Evolutionary conservation across 2,113 vertebrate species (phyloP).

Genomic region (Hydrolagus affinis): DNA sequence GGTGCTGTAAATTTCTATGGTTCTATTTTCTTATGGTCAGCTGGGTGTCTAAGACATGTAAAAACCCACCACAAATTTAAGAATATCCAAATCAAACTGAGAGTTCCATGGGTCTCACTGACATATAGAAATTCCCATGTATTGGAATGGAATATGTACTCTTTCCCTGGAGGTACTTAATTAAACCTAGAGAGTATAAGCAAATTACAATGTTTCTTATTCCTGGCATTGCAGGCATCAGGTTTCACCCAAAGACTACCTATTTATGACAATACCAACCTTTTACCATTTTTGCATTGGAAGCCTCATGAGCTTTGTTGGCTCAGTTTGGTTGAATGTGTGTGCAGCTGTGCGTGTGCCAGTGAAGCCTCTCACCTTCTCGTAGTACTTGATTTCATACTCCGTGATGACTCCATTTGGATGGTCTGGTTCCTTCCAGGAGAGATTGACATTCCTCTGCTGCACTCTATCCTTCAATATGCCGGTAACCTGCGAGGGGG

Average conservation of each 20-base stretch:
- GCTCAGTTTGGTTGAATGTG: not conserved
- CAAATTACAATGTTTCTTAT: too few relatives aligned
- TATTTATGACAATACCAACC: not conserved
- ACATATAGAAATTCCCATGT: too few relatives aligned
- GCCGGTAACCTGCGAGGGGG: constrained; percentile 90
- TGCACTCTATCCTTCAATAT: constrained; percentile 90
- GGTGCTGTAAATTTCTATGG: too few relatives aligned
- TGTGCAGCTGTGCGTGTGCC: not conserved
- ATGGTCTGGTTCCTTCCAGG: constrained; percentile 95
- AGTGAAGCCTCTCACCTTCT: constrained; percentile 74
- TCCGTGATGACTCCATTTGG: constrained; percentile 98
- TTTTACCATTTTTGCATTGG: not conserved
- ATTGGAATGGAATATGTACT: too few relatives aligned
- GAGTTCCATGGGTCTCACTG: too few relatives aligned
- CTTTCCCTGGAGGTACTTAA: too few relatives aligned
- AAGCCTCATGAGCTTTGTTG: not conserved
- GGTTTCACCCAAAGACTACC: not conserved
- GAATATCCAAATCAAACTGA: too few relatives aligned
- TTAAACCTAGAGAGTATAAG: too few relatives aligned
- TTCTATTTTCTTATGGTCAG: too few relatives aligned
- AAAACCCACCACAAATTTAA: too few relatives aligned
- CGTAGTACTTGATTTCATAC: constrained; percentile 98
- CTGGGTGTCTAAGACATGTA: too few relatives aligned
- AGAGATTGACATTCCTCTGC: constrained; percentile 87
- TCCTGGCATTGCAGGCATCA: not conserved